Base-by-base conservation (phyloP, 1,140 invertebrate genomes). In the Trichomalopsis sarcophagae region DNA sequence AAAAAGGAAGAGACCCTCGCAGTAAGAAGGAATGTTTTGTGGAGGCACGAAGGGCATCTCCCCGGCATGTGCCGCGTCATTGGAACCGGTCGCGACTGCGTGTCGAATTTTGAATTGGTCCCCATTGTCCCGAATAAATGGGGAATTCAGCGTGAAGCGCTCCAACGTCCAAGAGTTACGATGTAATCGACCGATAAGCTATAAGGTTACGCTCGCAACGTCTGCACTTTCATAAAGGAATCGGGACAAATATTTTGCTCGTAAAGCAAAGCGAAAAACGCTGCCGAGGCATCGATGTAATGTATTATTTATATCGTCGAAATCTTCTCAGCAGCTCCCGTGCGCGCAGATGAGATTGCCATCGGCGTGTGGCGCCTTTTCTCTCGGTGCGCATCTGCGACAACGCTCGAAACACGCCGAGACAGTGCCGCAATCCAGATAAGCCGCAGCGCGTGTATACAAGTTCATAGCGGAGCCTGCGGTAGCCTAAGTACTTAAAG, bases 21-120 rank as follows among this genome's bases (percentile, higher is more conserved):
- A 3, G 66, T 69, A 36, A 81, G 10, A 50, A 73, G 68, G 47
- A 50, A 30, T 50, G 10, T 23, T 30, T 30, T 27, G 73, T 17
- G 47, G 69, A 68, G 17, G 11, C 14, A 62, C n/a, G 68, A 81
- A 73, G 79, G 40, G 44, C 71, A 47, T 71, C 17, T 23, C 17
- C 11, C 40, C 9, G 74, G 55, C 30, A 62, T n/a, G 30, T 36
- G 62, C 40, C 47, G 44, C 11, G 66, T 73, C 36, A 73, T 68
- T 71, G 33, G 68, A 81, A 71, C 68, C 79, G 23, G 23, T 73
- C 27, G 36, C 50, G 68, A 73, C 62, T 75, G 81, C 81, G 50
- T 55, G 50, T 62, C 71, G 27, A 82, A 82, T 82, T 75, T 75
- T 17, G 47, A 71, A 40, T 81, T 81, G 40, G 30, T 14, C n/a